Evolutionary conservation across 1,140 invertebrate genomes (phyloP).

Genomic region (Pomacea maculata): DNA sequence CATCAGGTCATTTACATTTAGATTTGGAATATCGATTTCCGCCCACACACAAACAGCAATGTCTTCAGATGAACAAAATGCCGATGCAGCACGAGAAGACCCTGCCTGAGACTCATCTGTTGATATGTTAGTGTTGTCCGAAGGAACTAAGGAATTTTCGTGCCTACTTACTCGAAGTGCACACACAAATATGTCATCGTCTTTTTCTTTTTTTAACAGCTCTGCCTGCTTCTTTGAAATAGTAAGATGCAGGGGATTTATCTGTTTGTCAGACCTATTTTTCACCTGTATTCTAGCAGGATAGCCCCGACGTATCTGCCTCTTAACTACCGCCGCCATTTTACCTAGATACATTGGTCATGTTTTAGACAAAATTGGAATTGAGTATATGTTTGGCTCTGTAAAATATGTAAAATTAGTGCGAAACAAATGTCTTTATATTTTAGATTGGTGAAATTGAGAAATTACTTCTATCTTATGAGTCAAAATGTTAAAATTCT

Average conservation of each 20-base stretch:
- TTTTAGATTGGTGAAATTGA: too few relatives aligned
- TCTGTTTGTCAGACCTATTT: constrained; percentile 7
- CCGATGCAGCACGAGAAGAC: constrained; percentile 7
- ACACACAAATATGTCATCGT: constrained; percentile 33
- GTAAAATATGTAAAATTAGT: too few relatives aligned
- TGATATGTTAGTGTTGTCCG: not conserved
- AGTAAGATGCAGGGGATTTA: constrained; percentile 35
- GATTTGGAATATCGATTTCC: not conserved
- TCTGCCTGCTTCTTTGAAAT: constrained; percentile 20
- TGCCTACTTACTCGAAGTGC: constrained; percentile 27
- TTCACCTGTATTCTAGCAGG: constrained; percentile 13
- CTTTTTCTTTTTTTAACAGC: constrained; percentile 17
- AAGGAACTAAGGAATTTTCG: constrained; percentile 1
- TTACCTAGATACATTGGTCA: not conserved
- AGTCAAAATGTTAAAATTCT: too few relatives aligned
- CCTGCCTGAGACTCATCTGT: not conserved
- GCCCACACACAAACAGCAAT: constrained; percentile 35
- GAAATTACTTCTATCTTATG: too few relatives aligned
- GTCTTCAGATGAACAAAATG: constrained; percentile 26
- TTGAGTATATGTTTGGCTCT: too few relatives aligned
- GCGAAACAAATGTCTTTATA: too few relatives aligned
- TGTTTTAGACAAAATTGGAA: too few relatives aligned
- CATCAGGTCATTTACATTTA: not conserved
- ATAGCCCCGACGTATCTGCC: constrained; percentile 13
- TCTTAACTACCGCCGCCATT: constrained; percentile 7